Percentiles rank a stretch among this genome's conserved stretches.
phyloP scores from a whole-genome alignment of 2,113 vertebrate species.

The Calidris pygmaea region DNA sequence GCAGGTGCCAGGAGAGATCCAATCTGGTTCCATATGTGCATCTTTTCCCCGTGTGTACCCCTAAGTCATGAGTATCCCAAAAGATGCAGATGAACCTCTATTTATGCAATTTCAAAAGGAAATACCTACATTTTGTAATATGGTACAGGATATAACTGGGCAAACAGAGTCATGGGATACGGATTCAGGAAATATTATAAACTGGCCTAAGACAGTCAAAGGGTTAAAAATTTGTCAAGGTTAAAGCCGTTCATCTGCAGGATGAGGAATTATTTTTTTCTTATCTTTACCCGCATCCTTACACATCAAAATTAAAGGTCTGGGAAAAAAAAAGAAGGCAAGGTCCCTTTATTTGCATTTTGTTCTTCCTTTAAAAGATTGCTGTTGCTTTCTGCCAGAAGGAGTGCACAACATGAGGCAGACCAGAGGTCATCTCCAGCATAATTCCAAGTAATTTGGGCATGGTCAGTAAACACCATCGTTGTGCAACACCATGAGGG shows the following conservation, averaged over 20 bases:
- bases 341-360: conserved; percentile 24
- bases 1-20: background rate
- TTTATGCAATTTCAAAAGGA: background rate
- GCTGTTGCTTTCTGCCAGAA: conserved; percentile 5
- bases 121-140: background rate
- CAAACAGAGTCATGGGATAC: background rate
- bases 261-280: background rate
- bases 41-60: background rate
- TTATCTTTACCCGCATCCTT: background rate
- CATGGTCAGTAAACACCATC: background rate
- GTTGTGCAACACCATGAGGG: background rate
- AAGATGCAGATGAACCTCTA: background rate
- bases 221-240: background rate
- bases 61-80: background rate
- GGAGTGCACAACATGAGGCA: background rate
- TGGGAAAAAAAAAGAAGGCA: background rate
- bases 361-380: background rate
- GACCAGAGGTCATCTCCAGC: background rate
- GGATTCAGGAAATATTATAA: background rate
- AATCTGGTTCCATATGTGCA: accelerated
- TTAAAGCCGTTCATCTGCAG: background rate
- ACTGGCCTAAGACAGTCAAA: background rate
- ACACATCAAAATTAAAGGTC: background rate
- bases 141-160: background rate
- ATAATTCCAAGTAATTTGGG: conserved; percentile 7